Evolutionary conservation across 53 echinoderm and acorn worm genomes (phyloP).

Genomic region (Holothuria leucospilota): DNA sequence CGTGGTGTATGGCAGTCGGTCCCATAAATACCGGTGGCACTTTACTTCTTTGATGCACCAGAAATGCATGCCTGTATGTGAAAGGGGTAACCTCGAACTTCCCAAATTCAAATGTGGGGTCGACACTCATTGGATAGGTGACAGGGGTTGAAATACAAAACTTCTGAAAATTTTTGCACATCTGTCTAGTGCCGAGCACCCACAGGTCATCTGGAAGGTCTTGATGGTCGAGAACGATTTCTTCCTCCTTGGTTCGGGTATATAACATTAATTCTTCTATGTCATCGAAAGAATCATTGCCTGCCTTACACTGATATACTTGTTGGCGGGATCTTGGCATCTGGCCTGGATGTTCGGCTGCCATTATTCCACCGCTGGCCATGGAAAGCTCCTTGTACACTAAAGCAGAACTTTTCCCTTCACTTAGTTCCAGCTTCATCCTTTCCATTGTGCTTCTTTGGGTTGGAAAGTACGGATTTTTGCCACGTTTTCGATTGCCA

Average conservation of each 20-base stretch:
- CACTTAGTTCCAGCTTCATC: no score
- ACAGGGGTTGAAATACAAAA: background rate
- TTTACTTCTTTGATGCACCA: no score
- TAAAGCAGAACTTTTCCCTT: no score
- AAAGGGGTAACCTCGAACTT: slow-evolving; percentile 48
- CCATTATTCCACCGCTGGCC: background rate
- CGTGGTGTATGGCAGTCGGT: background rate
- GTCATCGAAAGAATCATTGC: no score
- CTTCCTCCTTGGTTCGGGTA: background rate
- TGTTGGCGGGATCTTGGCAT: background rate
- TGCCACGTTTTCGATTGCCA: background rate
- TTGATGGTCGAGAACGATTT: background rate
- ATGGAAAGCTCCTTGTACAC: no score
- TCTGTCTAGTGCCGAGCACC: background rate
- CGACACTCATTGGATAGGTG: slow-evolving; percentile 39
- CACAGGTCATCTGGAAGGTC: slow-evolving; percentile 14
- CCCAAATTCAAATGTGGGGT: slow-evolving; percentile 58
- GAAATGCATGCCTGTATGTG: slow-evolving; percentile 18
- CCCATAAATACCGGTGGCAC: background rate
- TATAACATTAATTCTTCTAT: background rate
- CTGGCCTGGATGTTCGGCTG: background rate
- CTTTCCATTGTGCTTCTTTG: background rate
- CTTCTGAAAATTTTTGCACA: background rate
- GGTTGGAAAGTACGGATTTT: background rate
- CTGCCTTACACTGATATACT: no score